These are phyloP conservation scores for Ranitomeya variabilis DNA, from an alignment of 2,113 vertebrate species.

Conservation along the genomic window DNA sequence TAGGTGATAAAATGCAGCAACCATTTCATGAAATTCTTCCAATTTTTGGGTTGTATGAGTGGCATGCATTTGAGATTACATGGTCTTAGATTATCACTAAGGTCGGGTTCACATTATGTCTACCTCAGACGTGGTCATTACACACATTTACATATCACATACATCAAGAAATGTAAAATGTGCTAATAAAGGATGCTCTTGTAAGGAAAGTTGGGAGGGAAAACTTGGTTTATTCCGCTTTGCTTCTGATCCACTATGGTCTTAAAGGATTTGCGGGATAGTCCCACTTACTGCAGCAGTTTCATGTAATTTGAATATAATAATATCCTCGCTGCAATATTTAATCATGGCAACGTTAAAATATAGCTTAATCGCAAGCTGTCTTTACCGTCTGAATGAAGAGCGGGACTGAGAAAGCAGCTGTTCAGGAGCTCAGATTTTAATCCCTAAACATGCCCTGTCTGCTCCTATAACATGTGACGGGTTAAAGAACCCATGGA, in stretches of 20 bases:
- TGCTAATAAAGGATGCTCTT: slow-evolving; percentile 2
- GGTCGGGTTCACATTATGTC: no score
- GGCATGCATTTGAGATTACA: no score
- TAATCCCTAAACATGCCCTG: slow-evolving; percentile 50
- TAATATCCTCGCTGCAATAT: slow-evolving; percentile 33
- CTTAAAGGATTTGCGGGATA: slow-evolving; percentile 41
- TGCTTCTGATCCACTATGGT: slow-evolving; percentile 17
- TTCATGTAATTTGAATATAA: slow-evolving; percentile 48
- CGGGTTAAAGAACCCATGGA: slow-evolving; percentile 57
- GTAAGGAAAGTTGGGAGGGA: slow-evolving; percentile 15
- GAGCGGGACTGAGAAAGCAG: slow-evolving; percentile 30
- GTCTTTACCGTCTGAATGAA: slow-evolving; percentile 40
- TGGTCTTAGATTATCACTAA: no score
- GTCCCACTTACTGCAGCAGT: slow-evolving; percentile 11
- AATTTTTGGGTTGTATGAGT: no score
- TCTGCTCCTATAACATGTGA: slow-evolving; percentile 23
- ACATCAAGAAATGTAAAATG: neutral
- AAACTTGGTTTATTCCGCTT: neutral
- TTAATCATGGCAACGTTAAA: slow-evolving; percentile 36
- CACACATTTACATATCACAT: no score
- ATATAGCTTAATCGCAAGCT: slow-evolving; percentile 42
- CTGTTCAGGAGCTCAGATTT: slow-evolving; percentile 41
- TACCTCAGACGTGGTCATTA: no score
- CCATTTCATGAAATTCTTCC: no score
- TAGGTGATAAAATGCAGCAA: no score